Evolutionary conservation across 2,888 invertebrate species (phyloP), one percentile per base, ranked within the genome.

Genomic region (Eupithecia pulchellata): DNA sequence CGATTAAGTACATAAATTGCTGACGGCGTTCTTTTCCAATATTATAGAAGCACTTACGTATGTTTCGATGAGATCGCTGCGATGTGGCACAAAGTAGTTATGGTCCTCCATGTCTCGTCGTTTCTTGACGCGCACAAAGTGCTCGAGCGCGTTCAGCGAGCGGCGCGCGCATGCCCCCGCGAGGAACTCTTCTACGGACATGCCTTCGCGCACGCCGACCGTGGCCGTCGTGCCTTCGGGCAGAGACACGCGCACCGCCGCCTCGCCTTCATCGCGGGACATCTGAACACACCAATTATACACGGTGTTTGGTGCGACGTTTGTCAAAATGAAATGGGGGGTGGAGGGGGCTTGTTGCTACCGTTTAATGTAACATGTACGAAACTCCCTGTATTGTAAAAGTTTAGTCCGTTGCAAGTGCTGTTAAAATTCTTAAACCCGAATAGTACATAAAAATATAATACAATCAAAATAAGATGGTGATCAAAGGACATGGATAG

Each of bases 171-270:
- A 99, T 64, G 98, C 98, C 80, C 97, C 97, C 60, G 98, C 98
- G 77, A 99, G 95, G 91, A 99, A 98, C 92, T 99, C 99, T 89
- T 99, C 98, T 63, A 99, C 98, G 42, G 98, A 97, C 97, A 99
- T 99, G 75, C 97, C 97, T 77, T 98, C 98, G 82, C 98, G 96
- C 79, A 98, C 96, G 85, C 97, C 97, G 78, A 98, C 98, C 69
- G 97, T 97, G 66, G 98, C 98, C 77, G 96, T 96, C 74, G 96
- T 96, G 77, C 96, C 97, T 91, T 98, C 98, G 71, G 98, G 98
- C 81, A 98, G 95, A 66, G 97, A 97, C 84, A 98, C 98, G 92
- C 98, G 98, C 78, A 98, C 97, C 66, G 97, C 97, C 85, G 98
- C 98, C 88, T 98, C 98, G 77, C 96, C 96, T 83, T 98, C 98